phyloP scores from a whole-genome alignment of 2,797 vertebrate genomes.

The Gambusia yucatana region DNA sequence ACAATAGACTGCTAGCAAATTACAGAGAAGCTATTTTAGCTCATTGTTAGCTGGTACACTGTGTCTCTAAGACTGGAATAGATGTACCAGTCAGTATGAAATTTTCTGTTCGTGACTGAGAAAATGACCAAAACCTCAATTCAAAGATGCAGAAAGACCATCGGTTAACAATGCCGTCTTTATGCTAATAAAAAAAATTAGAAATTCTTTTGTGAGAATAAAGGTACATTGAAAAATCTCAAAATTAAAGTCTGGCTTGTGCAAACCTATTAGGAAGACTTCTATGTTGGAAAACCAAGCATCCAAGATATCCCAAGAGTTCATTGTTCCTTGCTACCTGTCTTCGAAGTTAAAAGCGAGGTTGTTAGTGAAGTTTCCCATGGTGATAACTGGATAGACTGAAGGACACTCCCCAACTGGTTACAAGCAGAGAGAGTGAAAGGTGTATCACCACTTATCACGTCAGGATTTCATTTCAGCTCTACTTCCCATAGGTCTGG shows the following conservation, averaged over 20 bases:
- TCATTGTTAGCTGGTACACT: no score
- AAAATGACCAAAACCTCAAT: not conserved
- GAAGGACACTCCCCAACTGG: slow-evolving; percentile 32
- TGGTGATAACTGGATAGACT: slow-evolving; percentile 42
- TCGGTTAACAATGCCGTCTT: not conserved
- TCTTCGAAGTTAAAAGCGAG: slow-evolving; percentile 20
- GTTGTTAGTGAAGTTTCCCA: slow-evolving; percentile 38
- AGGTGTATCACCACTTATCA: slow-evolving; percentile 55
- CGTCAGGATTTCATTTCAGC: slow-evolving; percentile 30
- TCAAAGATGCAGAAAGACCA: not conserved
- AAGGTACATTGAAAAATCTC: not conserved
- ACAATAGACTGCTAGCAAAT: not conserved
- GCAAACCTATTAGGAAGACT: slow-evolving; percentile 13
- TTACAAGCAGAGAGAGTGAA: slow-evolving; percentile 26
- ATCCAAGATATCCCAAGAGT: slow-evolving; percentile 23
- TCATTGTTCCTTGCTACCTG: slow-evolving; percentile 3
- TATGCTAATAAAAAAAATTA: not conserved
- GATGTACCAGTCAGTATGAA: no score
- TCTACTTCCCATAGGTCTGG: slow-evolving; percentile 25
- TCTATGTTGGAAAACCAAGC: slow-evolving; percentile 16
- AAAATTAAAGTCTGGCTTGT: slow-evolving; percentile 6
- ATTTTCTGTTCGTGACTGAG: no score
- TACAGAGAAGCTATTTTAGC: no score
- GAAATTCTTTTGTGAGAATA: not conserved
- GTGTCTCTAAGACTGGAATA: no score